phyloP scores from a whole-genome alignment of 2,797 vertebrate genomes.

The Benthosema pterotum region DNA sequence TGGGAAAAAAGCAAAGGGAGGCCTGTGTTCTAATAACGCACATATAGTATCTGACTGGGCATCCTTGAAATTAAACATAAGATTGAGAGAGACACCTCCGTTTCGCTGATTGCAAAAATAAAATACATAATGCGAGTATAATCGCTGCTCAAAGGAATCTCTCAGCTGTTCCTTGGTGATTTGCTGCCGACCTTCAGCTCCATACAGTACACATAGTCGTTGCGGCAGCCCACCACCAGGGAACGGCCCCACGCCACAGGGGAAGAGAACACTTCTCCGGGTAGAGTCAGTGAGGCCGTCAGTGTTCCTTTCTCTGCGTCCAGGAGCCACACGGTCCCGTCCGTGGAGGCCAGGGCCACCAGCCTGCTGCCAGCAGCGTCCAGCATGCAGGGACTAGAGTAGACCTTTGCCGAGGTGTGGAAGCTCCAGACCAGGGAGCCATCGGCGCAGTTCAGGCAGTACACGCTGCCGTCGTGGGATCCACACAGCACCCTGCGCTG shows the following conservation, averaged over 20 bases:
- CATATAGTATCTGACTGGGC: too few species aligned
- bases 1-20: too few species aligned
- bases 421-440: slow-evolving; percentile 89
- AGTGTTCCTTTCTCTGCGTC: slow-evolving; percentile 78
- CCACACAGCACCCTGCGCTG: slow-evolving; percentile 84
- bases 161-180: not conserved
- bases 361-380: slow-evolving; percentile 51
- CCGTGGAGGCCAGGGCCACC: slow-evolving; percentile 87
- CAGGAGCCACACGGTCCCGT: slow-evolving; percentile 90
- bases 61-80: too few species aligned
- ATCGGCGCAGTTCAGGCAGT: slow-evolving; percentile 82
- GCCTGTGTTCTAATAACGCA: too few species aligned
- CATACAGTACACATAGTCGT: slow-evolving; percentile 92
- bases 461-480: slow-evolving; percentile 89
- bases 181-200: slow-evolving; percentile 67
- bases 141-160: not conserved
- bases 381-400: slow-evolving; percentile 88
- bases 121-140: too few species aligned
- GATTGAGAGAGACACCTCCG: too few species aligned
- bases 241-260: slow-evolving; percentile 82
- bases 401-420: slow-evolving; percentile 85
- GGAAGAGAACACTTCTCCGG: slow-evolving; percentile 94
- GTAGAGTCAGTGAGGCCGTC: slow-evolving; percentile 73
- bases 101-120: too few species aligned
- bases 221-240: slow-evolving; percentile 91